Evolutionary conservation across 1,140 invertebrate species (phyloP), one percentile per base, ranked within the genome.

Genomic region (Calliphora vicina): DNA sequence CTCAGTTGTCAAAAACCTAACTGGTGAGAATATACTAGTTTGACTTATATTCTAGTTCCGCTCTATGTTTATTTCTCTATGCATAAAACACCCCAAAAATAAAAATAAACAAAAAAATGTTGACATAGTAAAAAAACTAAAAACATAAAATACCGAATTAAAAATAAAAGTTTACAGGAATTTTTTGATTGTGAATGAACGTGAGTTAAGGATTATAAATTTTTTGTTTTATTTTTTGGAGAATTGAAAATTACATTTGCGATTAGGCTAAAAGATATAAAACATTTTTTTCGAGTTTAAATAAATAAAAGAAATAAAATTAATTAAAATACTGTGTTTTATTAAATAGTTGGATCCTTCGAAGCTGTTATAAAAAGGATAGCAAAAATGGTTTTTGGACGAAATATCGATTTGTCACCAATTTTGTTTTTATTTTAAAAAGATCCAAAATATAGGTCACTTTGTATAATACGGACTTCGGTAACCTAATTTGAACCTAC

Each of bases 171-270:
- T 67, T 67, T 67, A 67, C 61, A 67, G 61, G 61, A 67, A 67
- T 67, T 67, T 67, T 67, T 67, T 67, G 61, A 67, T 67, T 67
- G 61, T 67, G 61, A 67, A 67, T 67, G 61, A n/a, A n/a, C 25
- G 61, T 67, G 61, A 23, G 61, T 67, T 67, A 67, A 20, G 9
- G 61, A 25, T 6, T 17, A 57, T 57, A 57, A 57, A n/a, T 57
- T 57, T 57, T 57, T 57, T 57, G 50, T 57, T 57, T 35, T 13
- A 50, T 50, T 50, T 50, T 50, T 50, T 50, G 45, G 35, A 50
- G 17, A 50, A 50, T 50, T 50, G 45, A 50, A n/a, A 23, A 67
- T 67, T 23, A 67, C n/a, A 67, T 67, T 67, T 67, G 23, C 61
- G 9, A 67, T 23, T 67, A 67, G 20, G 61, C 20, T 67, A 67